A percentile compares a stretch with the other conserved stretches of the same genome.
Conservation (phyloP, 2,888 invertebrate species). For the Ptychoptera contaminata region DNA sequence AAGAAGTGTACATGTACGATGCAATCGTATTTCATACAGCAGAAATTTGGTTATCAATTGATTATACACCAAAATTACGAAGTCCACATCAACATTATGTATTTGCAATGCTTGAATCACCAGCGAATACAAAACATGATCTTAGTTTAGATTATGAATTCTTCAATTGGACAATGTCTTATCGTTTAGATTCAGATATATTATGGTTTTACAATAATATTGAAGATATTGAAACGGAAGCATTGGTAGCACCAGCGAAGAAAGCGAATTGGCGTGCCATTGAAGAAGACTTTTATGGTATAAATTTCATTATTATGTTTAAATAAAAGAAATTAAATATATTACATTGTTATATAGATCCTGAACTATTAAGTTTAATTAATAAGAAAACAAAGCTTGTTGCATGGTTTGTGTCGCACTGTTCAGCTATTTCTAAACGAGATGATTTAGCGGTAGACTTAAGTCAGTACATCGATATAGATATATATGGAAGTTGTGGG, state of each 20-base stretch:
- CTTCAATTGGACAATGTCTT: conserved; percentile 42
- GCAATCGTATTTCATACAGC: conserved; percentile 37
- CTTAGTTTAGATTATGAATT: conserved; percentile 26
- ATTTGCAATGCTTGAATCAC: conserved; percentile 33
- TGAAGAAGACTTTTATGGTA: conserved; percentile 19
- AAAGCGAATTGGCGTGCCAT: conserved; percentile 18
- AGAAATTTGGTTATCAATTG: conserved; percentile 21
- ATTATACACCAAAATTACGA: conserved; percentile 27
- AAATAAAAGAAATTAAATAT: background rate
- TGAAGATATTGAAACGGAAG: conserved; percentile 17
- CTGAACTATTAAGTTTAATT: conserved; percentile 11
- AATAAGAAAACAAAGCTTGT: conserved; percentile 33
- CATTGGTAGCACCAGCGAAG: conserved; percentile 19
- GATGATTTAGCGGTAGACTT: conserved; percentile 33
- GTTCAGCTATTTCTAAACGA: conserved; percentile 31
- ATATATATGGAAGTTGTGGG: conserved; percentile 48
- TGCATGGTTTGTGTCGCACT: conserved; percentile 41
- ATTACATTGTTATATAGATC: background rate
- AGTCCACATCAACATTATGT: conserved; percentile 32
- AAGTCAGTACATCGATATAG: conserved; percentile 38
- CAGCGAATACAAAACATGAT: conserved; percentile 25
- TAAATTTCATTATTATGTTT: background rate
- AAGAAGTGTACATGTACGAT: conserved; percentile 29
- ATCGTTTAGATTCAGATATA: conserved; percentile 36
- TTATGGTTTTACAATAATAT: conserved; percentile 30